Conservation (phyloP, 2,888 invertebrate genomes). For the Troilus luridus region DNA sequence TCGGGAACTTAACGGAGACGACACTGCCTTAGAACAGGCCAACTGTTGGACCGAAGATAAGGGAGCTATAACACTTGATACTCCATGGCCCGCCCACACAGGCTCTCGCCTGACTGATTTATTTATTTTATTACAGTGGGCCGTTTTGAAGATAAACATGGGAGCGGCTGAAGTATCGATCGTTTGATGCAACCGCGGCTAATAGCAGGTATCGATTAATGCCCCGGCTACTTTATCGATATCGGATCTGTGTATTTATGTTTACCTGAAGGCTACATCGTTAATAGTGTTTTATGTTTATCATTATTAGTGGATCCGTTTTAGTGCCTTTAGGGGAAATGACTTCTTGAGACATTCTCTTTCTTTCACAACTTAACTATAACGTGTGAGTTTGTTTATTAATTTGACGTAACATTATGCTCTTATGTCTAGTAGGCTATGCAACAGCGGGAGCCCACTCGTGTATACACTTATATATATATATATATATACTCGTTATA, state of each 20-base stretch:
- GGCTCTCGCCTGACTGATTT: not conserved
- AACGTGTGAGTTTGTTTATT: not conserved
- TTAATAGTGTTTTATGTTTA: conserved; percentile 35
- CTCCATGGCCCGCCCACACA: not conserved
- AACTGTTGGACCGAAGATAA: not conserved
- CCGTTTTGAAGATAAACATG: conserved; percentile 13
- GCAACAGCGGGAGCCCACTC: too few species aligned
- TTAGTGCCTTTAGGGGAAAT: not conserved
- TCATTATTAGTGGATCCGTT: not conserved
- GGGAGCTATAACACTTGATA: not conserved
- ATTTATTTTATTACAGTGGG: not conserved
- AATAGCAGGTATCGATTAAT: conserved; percentile 11
- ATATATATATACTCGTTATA: too few species aligned
- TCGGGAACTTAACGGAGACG: not conserved
- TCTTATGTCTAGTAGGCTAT: too few species aligned
- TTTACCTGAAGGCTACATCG: conserved; percentile 13
- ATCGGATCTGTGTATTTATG: conserved; percentile 23
- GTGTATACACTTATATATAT: too few species aligned
- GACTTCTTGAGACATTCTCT: not conserved
- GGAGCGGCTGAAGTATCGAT: not conserved
- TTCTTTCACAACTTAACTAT: not conserved
- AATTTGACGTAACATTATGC: not conserved
- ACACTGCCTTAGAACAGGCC: not conserved
- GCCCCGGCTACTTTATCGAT: not conserved
- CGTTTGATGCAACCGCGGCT: conserved; percentile 5